Evolutionary conservation across 2,888 invertebrate species (phyloP), one percentile per base, ranked within the genome.

Genomic region (Aspidapion aeneum): DNA sequence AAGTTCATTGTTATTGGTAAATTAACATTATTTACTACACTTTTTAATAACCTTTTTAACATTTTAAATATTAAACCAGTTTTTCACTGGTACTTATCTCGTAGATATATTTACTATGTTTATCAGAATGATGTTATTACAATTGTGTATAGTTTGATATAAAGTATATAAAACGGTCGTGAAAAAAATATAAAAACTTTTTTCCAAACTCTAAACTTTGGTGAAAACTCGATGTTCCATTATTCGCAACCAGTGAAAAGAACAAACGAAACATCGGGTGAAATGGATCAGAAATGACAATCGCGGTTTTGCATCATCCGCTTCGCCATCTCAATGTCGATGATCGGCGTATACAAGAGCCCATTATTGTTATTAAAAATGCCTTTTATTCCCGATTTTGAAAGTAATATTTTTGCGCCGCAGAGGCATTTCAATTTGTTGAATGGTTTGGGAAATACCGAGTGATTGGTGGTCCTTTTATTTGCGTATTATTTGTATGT

Each of bases 281-380:
- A 72, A 72, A 72, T 72, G 72, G 71, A 72, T 72, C 72, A 70
- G 71, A 72, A 72, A 69, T 67, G 70, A 71, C 72, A 71, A 72
- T 72, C 69, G 66, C 70, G 64, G 60, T n/a, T 62, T 62, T 62
- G 58, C 63, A 60, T 61, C 63, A 58, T 60, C 63, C 60, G 62
- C 63, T n/a, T 19, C 52, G 52, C 52, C 52, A 52, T 52, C 54
- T 55, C 60, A 63, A 54, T 58, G 63, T 60, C 68, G 67, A 60
- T 64, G 67, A 49, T 49, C 49, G 58, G 18, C 18, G 18, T 48
- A 12, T 18, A 70, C 68, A 69, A 65, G 52, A 63, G 60, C 64
- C 72, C 71, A 72, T 72, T 72, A 72, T 70, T 70, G 71, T 72
- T 72, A 72, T 72, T 72, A 71, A 71, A 71, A 72, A 69, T 70